Evolutionary conservation across 2,888 invertebrate species (phyloP).

Genomic region (Oxystoma pomonae): DNA sequence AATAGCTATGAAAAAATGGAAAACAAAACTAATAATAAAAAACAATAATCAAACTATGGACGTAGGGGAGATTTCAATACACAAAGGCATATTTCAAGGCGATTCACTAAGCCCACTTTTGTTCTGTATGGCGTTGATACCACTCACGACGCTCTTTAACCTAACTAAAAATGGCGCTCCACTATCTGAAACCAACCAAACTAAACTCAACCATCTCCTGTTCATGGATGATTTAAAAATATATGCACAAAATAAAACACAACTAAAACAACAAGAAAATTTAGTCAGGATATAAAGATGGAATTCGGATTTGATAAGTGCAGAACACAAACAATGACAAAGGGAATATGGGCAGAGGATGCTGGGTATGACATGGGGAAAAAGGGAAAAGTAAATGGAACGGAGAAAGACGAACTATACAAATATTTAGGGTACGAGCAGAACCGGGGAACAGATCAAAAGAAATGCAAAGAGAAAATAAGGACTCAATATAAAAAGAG

Average conservation of each 20-base stretch:
- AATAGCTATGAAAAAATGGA: too few relatives aligned
- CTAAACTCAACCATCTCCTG: neutral
- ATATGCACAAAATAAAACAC: neutral
- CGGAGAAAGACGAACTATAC: neutral
- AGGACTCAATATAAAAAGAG: neutral
- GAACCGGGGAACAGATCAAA: neutral
- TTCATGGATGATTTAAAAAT: neutral
- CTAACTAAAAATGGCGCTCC: neutral
- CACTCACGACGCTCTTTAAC: too few relatives aligned
- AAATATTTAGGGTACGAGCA: conserved; percentile 1
- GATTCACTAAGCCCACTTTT: too few relatives aligned
- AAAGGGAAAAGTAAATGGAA: too few relatives aligned
- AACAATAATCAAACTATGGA: too few relatives aligned
- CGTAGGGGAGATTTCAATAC: too few relatives aligned
- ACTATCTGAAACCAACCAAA: neutral
- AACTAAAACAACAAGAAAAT: neutral
- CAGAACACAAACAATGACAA: neutral
- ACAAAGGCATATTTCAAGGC: too few relatives aligned
- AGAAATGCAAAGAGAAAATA: neutral
- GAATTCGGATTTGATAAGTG: neutral
- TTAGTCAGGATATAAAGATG: conserved; percentile 1
- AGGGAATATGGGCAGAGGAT: neutral
- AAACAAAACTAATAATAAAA: too few relatives aligned
- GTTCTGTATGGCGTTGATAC: too few relatives aligned
- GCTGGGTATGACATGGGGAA: neutral